phyloP scores from a whole-genome alignment of 1,140 invertebrate genomes.

The Linepithema humile region DNA sequence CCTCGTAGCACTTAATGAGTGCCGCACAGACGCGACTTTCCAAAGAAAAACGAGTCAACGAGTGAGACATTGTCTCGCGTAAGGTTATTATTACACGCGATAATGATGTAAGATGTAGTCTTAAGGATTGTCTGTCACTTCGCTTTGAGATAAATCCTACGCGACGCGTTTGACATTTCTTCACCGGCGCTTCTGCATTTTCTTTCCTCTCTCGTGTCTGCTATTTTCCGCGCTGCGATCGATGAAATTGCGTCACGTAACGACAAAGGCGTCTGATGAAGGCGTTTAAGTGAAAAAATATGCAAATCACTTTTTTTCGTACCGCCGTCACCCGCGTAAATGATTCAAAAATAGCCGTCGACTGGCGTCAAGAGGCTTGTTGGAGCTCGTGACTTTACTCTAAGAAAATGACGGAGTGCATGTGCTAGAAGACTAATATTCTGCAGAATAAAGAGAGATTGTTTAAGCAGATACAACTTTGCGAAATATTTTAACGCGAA shows the following conservation, averaged over 20 bases:
- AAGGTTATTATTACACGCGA: constrained; percentile 31
- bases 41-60: constrained; percentile 20
- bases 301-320: constrained; percentile 56
- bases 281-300: constrained; percentile 64
- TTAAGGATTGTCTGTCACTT: constrained; percentile 6
- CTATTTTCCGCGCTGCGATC: constrained; percentile 40
- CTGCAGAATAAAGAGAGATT: not conserved
- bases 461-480: not conserved
- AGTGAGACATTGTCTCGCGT: constrained; percentile 12
- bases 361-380: constrained; percentile 13
- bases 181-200: not conserved
- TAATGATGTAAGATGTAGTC: constrained; percentile 39
- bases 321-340: not conserved
- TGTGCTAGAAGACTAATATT: not conserved
- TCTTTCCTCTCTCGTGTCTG: constrained; percentile 6
- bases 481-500: not conserved
- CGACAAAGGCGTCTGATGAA: constrained; percentile 47
- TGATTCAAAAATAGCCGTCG: constrained; percentile 53
- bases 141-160: not conserved
- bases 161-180: constrained; percentile 37
- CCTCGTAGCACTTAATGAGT: constrained; percentile 33
- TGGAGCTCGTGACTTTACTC: not conserved
- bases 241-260: constrained; percentile 63
- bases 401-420: not conserved
- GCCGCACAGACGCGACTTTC: constrained; percentile 15